Base-by-base conservation (phyloP, 2,888 invertebrate species). In the Sinentomon sp. region DNA sequence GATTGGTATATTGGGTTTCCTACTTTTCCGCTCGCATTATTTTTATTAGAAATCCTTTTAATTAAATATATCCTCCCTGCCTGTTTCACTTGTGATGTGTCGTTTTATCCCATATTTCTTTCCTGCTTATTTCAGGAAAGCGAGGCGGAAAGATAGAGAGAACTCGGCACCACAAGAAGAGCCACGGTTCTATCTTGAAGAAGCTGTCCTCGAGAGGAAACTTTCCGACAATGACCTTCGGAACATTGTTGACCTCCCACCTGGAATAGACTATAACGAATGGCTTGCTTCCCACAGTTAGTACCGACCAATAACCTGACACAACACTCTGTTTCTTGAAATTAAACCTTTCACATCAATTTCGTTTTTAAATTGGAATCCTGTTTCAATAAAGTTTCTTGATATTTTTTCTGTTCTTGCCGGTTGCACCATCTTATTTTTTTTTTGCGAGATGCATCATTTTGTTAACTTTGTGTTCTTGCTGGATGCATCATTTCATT, bases 241-340 rank as follows among this genome's bases (percentile, higher is more conserved):
- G 54, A 70, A 80, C 59, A 66, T 94, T 54, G 85, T 92, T 44
- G 77, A 80, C 57, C 65, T 92, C 56, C 94, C 94, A 47, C 70
- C 73, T 45, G 87, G 87, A 43, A 68, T 97, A 55, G 92, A 92
- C 60, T 78, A 80, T 61, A 87, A 92, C 60, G 97, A 97, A 66
- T 97, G 97, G 94, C 71, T 97, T 50, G 94, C 94, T 45, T 89
- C 87, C 43, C 92, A 97, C 58, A 87, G 85, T 87, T 57, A 66
- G 73, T 61, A 40, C n/a, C n/a, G n/a, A n/a, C n/a, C n/a, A n/a
- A n/a, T n/a, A n/a, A n/a, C n/a, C n/a, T n/a, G n/a, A n/a, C n/a
- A n/a, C n/a, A n/a, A 7, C 17, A 9, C 6, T 25, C 9, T 14
- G 12, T 33, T 35, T 9, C 17, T 28, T n/a, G 10, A 35, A 17